Evolutionary conservation across 2,113 vertebrate species (phyloP).

Genomic region (Columbina picui): DNA sequence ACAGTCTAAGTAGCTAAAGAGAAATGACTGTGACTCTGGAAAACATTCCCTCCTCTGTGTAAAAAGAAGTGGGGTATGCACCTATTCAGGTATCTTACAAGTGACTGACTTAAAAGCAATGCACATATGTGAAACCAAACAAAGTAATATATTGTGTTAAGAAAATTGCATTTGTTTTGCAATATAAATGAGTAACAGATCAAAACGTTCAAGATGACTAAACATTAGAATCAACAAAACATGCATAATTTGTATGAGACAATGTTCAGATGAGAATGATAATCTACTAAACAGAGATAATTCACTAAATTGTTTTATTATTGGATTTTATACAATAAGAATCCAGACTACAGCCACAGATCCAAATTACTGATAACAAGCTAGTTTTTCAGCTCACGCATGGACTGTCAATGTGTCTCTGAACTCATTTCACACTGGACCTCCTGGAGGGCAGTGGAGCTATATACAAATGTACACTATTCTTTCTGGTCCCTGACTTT

Average conservation of each 20-base stretch:
- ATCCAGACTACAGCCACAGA: not conserved
- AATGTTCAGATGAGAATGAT: not conserved
- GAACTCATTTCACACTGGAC: conserved; percentile 48
- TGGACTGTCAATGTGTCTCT: conserved; percentile 20
- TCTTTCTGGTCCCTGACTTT: not conserved
- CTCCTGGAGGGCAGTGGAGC: not conserved
- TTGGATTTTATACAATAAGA: not conserved
- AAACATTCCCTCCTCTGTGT: not conserved
- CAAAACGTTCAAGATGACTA: not conserved
- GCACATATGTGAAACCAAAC: not conserved
- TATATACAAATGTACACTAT: not conserved
- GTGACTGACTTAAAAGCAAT: not conserved
- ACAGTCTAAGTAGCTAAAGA: not conserved
- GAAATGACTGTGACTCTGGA: not conserved
- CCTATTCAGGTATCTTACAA: not conserved
- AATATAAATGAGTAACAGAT: not conserved
- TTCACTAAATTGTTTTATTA: conserved; percentile 7
- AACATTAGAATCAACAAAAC: conserved; percentile 1
- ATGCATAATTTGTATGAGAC: not conserved
- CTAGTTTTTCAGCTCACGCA: not conserved
- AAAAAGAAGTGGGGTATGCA: not conserved
- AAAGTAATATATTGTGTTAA: not conserved
- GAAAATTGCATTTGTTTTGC: not conserved
- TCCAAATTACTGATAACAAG: conserved; percentile 35
- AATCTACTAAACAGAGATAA: not conserved